Base-by-base conservation (phyloP, 2,888 invertebrate species). In the Chromoteleia sp. region DNA sequence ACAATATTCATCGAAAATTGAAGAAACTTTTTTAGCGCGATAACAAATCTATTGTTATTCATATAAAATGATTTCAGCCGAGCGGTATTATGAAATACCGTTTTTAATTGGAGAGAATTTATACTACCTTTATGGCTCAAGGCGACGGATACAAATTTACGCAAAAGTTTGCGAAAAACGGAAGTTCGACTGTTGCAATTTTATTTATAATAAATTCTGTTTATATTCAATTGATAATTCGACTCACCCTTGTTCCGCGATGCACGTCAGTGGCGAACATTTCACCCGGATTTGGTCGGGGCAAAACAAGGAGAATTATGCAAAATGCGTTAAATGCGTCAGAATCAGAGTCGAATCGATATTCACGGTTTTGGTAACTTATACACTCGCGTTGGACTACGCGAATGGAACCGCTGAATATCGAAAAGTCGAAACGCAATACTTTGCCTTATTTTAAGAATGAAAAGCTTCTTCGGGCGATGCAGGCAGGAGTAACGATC, bases 321-420 rank as follows among this genome's bases (percentile, higher is more conserved):
- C 33, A 48, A 58, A 70, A 48, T 12, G 48, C 30, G 70, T 25
- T 58, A 70, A 70, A 36, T 30, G 70, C 56, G 41, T 48, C 21
- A 17, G 58, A 58, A 59, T 70, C 70, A 58, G 43, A 33, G 17
- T 8, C 29, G 4, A 54, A 61, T 73, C 61, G 73, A 73, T 73
- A 73, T 61, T 73, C 73, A 33, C 48, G 25, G 17, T 54, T 43
- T 52, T 14, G 41, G 30, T n/a, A 73, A 61, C 41, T 61, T 61
- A 61, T 61, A 61, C 41, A 54, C 25, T 6, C 33, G 43, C 29
- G 39, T 41, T 8, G 41, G n/a, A 41, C 41, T 8, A 14, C 12
- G 19, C 25, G 25, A 39, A 59, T 43, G 29, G 7, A 58, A 15
- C 19, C 36, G 7, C 14, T 21, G 50, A 39, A 61, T 61, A 59